Evolutionary conservation across 2,797 vertebrate species (phyloP).

Genomic region (Odontamblyopus lacepedii): DNA sequence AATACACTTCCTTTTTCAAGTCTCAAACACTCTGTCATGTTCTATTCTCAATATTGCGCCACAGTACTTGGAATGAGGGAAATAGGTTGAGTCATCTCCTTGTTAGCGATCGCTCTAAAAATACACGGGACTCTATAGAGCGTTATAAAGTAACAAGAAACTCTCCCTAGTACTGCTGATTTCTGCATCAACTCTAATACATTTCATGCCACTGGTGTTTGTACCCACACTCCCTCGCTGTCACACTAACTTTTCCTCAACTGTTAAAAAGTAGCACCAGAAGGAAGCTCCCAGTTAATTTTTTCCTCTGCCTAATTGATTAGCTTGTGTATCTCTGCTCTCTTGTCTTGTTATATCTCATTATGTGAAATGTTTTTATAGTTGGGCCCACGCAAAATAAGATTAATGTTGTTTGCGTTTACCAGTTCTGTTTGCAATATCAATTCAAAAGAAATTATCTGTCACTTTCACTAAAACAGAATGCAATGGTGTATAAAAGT

Average conservation of each 20-base stretch:
- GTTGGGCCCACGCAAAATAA: neutral
- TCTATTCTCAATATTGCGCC: neutral
- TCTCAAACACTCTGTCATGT: neutral
- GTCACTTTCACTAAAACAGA: neutral
- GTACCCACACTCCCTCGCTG: slow-evolving; percentile 24
- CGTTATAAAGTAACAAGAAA: slow-evolving; percentile 42
- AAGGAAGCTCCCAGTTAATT: slow-evolving; percentile 42
- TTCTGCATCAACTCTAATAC: slow-evolving; percentile 43
- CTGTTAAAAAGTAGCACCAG: slow-evolving; percentile 28
- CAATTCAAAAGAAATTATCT: neutral
- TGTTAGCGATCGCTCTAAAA: slow-evolving; percentile 55
- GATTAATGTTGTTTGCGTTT: neutral
- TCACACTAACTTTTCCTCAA: slow-evolving; percentile 31
- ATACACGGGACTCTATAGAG: slow-evolving; percentile 47
- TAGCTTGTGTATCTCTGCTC: slow-evolving; percentile 32
- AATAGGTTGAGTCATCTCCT: slow-evolving; percentile 45
- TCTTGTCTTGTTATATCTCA: slow-evolving; percentile 31
- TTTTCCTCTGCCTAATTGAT: slow-evolving; percentile 54
- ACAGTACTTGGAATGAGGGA: slow-evolving; percentile 9
- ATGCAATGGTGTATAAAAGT: neutral
- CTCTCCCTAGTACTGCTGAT: slow-evolving; percentile 38
- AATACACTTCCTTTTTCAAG: neutral
- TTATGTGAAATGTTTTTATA: slow-evolving; percentile 1
- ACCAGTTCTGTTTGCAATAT: neutral
- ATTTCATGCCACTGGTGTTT: slow-evolving; percentile 15